Base-by-base conservation (phyloP, 2,888 invertebrate genomes). In the Papilio elwesi region DNA sequence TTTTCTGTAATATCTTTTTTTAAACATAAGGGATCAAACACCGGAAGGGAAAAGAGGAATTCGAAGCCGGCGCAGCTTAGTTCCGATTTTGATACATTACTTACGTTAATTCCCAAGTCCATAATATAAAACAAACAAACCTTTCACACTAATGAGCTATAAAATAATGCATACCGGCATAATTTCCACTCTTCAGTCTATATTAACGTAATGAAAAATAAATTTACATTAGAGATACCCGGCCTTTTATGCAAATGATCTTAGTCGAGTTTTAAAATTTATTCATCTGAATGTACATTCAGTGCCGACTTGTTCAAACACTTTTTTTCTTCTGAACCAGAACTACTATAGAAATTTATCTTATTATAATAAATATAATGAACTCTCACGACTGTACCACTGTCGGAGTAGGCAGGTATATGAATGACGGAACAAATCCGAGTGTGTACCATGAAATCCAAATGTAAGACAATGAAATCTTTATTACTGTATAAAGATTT, bases 221-320 rank as follows among this genome's bases (percentile, higher is more conserved):
- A 65, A 65, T 65, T 65, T 65, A 51, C 65, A 65, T 65, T 49
- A 65, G 36, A 65, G 51, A 51, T 51, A 65, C 36, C 51, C 36
- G 36, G 49, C 65, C 65, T 49, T 65, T 65, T 65, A 65, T 65
- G 65, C 65, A 65, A 49, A 65, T 65, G 36, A 65, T 65, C 36
- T 65, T n/a, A 0, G 65, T 8, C 10, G 36, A 51, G 59, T 62
- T 62, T 62, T 62, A 43, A 62, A 62, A 57, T 57, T 26, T 26
- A 26, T 26, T 26, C 26, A 26, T 26, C 4, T 57, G 13, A 57
- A 36, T 36, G 43, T 62, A 59, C 38, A 62, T 62, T 62, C 59
- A 62, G 43, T 43, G n/a, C n/a, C 43, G 43, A 62, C 43, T 62
- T 62, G 43, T 62, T 62, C 59, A 62, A 62, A 62, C 43, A 62